Conservation (phyloP, 2,113 vertebrate species). For the Psilopsiagon aymara region DNA sequence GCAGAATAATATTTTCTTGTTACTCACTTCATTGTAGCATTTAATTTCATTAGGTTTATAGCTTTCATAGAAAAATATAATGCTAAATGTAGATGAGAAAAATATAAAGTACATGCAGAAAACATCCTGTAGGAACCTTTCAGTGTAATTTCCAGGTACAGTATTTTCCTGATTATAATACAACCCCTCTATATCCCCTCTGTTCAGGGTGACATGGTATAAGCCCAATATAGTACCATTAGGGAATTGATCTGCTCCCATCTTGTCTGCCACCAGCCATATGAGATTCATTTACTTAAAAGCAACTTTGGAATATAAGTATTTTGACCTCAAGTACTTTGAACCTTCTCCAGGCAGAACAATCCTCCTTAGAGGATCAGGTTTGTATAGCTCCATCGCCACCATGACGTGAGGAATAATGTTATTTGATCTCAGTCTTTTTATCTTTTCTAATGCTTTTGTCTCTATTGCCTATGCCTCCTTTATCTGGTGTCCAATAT, state of each 20-base stretch:
- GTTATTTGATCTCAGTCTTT: constrained; percentile 34
- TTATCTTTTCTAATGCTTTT: constrained; percentile 28
- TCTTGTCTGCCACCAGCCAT: neutral
- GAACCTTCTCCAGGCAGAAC: neutral
- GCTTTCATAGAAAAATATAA: neutral
- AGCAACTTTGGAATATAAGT: neutral
- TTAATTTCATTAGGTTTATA: neutral
- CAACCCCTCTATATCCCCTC: neutral
- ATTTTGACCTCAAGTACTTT: constrained; percentile 8
- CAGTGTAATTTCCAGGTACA: neutral
- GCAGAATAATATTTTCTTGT: neutral
- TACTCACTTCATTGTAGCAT: neutral
- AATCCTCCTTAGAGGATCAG: neutral
- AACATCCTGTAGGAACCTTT: neutral
- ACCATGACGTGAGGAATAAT: neutral
- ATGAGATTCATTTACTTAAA: neutral
- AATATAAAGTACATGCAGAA: neutral
- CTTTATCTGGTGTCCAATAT: neutral
- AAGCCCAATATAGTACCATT: neutral
- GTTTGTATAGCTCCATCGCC: neutral
- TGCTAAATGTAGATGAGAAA: neutral
- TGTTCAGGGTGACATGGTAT: neutral
- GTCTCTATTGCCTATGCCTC: constrained; percentile 13
- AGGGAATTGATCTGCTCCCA: neutral
- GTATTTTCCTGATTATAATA: neutral